These are phyloP conservation scores for Lasioglossum oenotherae DNA, from an alignment of 2,888 invertebrate species.

Conservation along the genomic window DNA sequence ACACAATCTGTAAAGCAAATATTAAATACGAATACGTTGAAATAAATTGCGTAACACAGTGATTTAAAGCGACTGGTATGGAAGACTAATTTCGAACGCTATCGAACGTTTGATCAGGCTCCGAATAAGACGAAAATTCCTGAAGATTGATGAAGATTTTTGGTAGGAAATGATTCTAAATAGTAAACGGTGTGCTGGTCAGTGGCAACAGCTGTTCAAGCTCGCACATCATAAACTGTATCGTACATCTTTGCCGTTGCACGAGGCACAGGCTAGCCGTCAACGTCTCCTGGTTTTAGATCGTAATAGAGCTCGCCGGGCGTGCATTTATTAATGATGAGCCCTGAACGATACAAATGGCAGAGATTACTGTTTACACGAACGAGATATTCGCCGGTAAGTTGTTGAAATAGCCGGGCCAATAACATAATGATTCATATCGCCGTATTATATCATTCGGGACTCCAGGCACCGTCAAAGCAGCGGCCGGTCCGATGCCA, in stretches of 20 bases:
- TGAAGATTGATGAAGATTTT: neutral
- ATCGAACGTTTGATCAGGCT: neutral
- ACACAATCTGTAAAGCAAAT: neutral
- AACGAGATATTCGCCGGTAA: conserved; percentile 39
- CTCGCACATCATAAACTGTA: conserved; percentile 2
- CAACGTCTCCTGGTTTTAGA: conserved; percentile 13
- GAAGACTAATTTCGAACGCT: neutral
- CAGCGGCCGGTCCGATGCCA: conserved; percentile 58
- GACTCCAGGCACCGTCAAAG: conserved; percentile 66
- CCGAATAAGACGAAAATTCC: neutral
- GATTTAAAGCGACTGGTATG: neutral
- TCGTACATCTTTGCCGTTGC: conserved; percentile 3
- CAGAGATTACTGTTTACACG: conserved; percentile 46
- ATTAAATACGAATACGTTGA: neutral
- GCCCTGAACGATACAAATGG: conserved; percentile 5
- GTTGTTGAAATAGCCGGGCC: conserved; percentile 51
- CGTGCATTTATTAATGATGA: conserved; percentile 20
- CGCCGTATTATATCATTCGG: conserved; percentile 62
- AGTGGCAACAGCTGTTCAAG: neutral
- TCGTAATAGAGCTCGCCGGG: neutral
- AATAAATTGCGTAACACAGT: neutral
- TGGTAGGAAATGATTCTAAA: neutral
- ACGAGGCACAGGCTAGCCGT: neutral
- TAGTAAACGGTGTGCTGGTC: neutral
- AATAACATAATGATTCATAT: conserved; percentile 62